Base-by-base conservation (phyloP, 2,888 invertebrate species). In the Gymnoscelis rufifasciata region DNA sequence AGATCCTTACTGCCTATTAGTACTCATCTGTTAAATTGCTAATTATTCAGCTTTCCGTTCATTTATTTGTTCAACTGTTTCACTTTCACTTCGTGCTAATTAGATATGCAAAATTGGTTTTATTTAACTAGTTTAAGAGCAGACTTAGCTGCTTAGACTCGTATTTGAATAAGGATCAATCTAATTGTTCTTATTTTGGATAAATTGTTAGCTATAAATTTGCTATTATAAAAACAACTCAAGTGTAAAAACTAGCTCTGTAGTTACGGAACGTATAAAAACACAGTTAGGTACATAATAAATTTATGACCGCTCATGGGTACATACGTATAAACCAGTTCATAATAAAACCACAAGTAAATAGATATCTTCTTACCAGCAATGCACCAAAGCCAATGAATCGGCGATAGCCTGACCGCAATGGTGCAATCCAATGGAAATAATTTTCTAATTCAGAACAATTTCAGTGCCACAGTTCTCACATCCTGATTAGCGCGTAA, bases 321-420 rank as follows among this genome's bases (percentile, higher is more conserved):
- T n/a, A n/a, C n/a, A n/a, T n/a, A n/a, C n/a, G n/a, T n/a, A n/a
- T n/a, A n/a, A 8, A 14, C 11, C 10, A 24, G 26, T 24, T 15
- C 13, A 37, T 26, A 37, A 7, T 12, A 26, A 37, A 37, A 26
- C 26, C 26, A 13, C 37, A 37, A 24, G 12, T 27, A 24, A 33
- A 14, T 27, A 33, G 28, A 24, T 42, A 12, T 14, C 19, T 35
- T 19, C 35, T 35, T 38, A 38, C 15, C 14, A 38, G 8, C 8
- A 43, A 23, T 43, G 13, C 10, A 28, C 29, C 28, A 19, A 19
- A 39, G 66, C 71, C 69, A 74, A 79, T 77, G 68, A 72, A 74
- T 73, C 73, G 62, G 71, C 72, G 71, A 75, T 76, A 37, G 15
- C 71, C 66, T 62, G 62, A 63, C 54, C 64, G 55, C 61, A 76